Percentiles rank a stretch among this genome's conserved stretches.
Conservation (phyloP, 2,888 invertebrate genomes). For the Trilocha varians region DNA sequence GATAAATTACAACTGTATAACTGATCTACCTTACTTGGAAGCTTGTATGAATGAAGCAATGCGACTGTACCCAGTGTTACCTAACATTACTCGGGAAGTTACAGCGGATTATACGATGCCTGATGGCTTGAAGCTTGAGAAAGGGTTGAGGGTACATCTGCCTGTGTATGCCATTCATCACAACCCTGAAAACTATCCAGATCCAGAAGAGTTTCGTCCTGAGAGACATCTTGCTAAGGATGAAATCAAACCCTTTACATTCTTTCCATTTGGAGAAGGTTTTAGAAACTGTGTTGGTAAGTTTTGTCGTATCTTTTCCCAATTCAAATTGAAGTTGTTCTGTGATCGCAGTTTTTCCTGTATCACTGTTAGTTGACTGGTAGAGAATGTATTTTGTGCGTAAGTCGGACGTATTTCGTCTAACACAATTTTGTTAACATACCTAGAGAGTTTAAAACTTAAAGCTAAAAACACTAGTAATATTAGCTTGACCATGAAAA, state of each 20-base stretch:
- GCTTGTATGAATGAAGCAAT: conserved; percentile 32
- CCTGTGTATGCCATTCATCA: conserved; percentile 34
- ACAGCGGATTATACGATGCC: conserved; percentile 36
- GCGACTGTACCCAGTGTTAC: conserved; percentile 32
- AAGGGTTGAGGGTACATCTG: conserved; percentile 30
- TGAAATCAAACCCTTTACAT: conserved; percentile 28
- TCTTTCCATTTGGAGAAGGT: conserved; percentile 40
- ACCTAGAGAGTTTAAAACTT: too few species aligned
- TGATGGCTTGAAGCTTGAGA: conserved; percentile 29
- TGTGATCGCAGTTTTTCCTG: too few species aligned
- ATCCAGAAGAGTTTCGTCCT: conserved; percentile 32
- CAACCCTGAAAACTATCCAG: conserved; percentile 29
- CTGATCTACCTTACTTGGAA: conserved; percentile 30
- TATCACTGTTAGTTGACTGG: too few species aligned
- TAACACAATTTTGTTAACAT: too few species aligned
- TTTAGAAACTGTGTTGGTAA: conserved; percentile 41
- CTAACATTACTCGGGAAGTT: conserved; percentile 26
- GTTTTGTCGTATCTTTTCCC: conserved; percentile 5
- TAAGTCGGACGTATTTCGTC: too few species aligned
- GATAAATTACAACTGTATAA: conserved; percentile 29
- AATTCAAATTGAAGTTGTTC: too few species aligned
- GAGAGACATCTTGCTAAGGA: conserved; percentile 29
- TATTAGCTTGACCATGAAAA: too few species aligned
- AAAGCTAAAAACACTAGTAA: too few species aligned
- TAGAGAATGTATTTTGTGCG: too few species aligned